A percentile compares a stretch with the other conserved stretches of the same genome.
Conservation (phyloP, 2,888 invertebrate genomes). For the Heliothis peltigera region DNA sequence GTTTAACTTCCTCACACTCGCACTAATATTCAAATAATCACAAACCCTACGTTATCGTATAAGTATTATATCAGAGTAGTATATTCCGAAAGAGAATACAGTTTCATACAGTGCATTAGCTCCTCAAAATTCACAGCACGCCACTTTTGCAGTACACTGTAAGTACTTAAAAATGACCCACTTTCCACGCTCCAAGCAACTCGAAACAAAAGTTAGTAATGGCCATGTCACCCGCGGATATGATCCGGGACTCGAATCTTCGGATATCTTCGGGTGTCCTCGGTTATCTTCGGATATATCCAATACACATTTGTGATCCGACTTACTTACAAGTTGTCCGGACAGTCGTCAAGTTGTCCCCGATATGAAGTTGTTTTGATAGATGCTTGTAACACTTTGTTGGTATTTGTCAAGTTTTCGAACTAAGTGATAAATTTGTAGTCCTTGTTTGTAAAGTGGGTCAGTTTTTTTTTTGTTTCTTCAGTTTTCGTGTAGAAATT, state of each 20-base stretch:
- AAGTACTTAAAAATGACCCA: conserved; percentile 12
- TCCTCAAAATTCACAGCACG: not conserved
- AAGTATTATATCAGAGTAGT: not conserved
- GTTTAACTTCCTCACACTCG: too few relatives aligned
- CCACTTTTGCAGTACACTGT: not conserved
- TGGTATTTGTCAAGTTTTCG: conserved; percentile 1
- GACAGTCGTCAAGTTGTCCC: conserved; percentile 33
- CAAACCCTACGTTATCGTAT: too few relatives aligned
- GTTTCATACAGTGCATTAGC: not conserved
- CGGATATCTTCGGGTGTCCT: conserved; percentile 24
- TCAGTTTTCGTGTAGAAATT: not conserved
- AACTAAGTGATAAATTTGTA: conserved; percentile 5
- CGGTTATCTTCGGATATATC: conserved; percentile 42
- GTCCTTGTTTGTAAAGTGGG: not conserved
- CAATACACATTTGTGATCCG: conserved; percentile 41
- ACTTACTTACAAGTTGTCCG: conserved; percentile 53
- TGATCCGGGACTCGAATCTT: conserved; percentile 39
- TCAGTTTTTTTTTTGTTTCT: not conserved
- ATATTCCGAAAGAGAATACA: not conserved
- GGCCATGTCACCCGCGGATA: conserved; percentile 32
- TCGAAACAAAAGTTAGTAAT: conserved; percentile 32
- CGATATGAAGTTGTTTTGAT: conserved; percentile 29
- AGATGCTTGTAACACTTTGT: conserved; percentile 15
- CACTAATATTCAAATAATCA: too few relatives aligned
- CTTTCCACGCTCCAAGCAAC: conserved; percentile 1